phyloP scores from a whole-genome alignment of 2,797 vertebrate species.

The Manis crassicaudata region DNA sequence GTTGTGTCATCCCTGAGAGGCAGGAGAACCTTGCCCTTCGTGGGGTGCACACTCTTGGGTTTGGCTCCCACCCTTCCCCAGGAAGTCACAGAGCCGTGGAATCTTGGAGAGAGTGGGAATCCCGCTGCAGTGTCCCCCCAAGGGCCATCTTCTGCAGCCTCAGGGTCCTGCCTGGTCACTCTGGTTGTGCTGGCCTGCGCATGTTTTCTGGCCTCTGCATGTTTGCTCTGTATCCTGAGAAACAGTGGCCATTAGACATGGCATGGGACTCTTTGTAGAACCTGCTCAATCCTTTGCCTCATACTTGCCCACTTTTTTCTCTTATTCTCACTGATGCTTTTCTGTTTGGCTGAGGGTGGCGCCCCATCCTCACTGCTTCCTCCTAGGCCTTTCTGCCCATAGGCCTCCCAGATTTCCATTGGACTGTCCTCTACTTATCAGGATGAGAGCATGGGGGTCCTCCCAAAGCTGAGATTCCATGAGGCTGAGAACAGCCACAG shows the following conservation, averaged over 20 bases:
- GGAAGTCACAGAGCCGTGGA: background rate
- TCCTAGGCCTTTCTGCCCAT: background rate
- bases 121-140: too few species aligned
- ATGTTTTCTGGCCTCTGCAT: background rate
- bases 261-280: background rate
- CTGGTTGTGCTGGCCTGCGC: background rate
- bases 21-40: background rate
- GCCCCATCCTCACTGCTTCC: background rate
- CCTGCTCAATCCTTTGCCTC: background rate
- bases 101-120: background rate
- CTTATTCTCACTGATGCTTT: background rate
- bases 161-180: background rate
- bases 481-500: background rate
- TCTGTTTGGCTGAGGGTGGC: background rate
- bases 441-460: rapidly evolving
- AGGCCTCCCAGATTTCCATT: too few species aligned
- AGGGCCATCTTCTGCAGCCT: too few species aligned
- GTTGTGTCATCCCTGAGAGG: background rate
- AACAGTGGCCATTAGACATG: background rate
- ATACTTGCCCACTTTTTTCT: background rate
- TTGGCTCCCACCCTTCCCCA: background rate
- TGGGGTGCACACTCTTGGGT: background rate
- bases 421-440: background rate
- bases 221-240: background rate
- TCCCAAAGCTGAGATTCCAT: background rate